Conservation (phyloP, 2,888 invertebrate species). For the Chalcis sispes region DNA sequence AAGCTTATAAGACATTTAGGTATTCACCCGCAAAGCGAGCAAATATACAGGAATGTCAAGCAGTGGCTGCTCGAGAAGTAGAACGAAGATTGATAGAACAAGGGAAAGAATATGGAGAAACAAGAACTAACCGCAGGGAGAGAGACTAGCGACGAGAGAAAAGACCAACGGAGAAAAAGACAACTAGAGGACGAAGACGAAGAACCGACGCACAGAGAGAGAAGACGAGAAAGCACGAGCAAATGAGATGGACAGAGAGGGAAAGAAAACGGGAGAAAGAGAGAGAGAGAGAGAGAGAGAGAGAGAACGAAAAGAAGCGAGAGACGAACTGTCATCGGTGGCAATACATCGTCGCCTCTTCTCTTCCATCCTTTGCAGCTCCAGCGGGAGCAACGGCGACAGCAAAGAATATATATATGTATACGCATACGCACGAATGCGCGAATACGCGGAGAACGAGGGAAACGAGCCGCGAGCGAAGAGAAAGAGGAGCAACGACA, state of each 20-base stretch:
- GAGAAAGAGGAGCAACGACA: conserved; percentile 43
- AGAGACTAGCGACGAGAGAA: conserved; percentile 21
- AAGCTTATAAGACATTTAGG: conserved; percentile 48
- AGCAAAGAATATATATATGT: too few relatives aligned
- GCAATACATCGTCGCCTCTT: conserved; percentile 75
- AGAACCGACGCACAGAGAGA: conserved; percentile 59
- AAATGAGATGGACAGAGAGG: conserved; percentile 5
- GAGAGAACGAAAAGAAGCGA: conserved; percentile 58
- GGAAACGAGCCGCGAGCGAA: conserved; percentile 61
- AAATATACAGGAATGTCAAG: conserved; percentile 36
- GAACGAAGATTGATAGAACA: conserved; percentile 57
- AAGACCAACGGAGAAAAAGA: too few relatives aligned
- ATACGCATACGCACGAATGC: conserved; percentile 50
- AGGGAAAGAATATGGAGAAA: conserved; percentile 48
- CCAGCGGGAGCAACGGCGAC: too few relatives aligned
- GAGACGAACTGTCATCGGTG: conserved; percentile 74
- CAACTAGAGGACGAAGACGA: conserved; percentile 40
- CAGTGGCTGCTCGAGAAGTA: conserved; percentile 17
- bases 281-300: conserved; percentile 57
- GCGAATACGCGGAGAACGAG: conserved; percentile 36
- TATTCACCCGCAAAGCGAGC: conserved; percentile 46
- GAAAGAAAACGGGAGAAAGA: too few relatives aligned
- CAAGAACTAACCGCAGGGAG: conserved; percentile 34
- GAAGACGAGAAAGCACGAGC: conserved; percentile 44
- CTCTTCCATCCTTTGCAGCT: too few relatives aligned